Evolutionary conservation across 2,888 invertebrate genomes (phyloP).

Genomic region (Orchestes rusci): DNA sequence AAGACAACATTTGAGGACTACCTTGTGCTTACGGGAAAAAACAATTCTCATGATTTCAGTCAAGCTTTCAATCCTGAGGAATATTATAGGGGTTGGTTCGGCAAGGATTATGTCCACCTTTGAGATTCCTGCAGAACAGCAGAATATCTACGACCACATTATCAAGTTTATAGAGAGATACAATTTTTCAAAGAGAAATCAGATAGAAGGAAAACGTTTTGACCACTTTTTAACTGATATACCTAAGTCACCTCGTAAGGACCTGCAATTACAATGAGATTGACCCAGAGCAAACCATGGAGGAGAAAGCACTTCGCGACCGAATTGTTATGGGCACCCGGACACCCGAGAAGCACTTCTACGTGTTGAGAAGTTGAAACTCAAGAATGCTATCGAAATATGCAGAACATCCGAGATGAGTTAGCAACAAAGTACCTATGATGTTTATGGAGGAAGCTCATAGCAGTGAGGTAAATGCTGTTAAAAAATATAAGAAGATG

Average conservation of each 20-base stretch:
- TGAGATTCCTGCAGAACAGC: too few relatives aligned
- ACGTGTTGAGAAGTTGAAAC: conserved; percentile 24
- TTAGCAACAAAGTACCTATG: conserved; percentile 12
- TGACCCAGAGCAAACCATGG: not conserved
- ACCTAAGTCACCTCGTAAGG: conserved; percentile 17
- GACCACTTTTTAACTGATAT: too few relatives aligned
- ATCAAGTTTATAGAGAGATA: too few relatives aligned
- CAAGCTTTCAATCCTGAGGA: conserved; percentile 25
- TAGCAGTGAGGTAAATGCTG: too few relatives aligned
- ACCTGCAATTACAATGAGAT: not conserved
- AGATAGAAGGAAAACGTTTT: too few relatives aligned
- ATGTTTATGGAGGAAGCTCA: too few relatives aligned
- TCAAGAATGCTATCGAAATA: conserved; percentile 25
- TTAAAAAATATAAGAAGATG: too few relatives aligned
- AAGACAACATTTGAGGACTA: conserved; percentile 26
- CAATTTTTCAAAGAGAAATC: too few relatives aligned
- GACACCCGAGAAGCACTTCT: conserved; percentile 24
- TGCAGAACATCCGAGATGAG: conserved; percentile 29
- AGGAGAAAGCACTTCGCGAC: conserved; percentile 10
- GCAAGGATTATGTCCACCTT: conserved; percentile 24
- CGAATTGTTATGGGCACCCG: conserved; percentile 25
- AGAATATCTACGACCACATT: conserved; percentile 18
- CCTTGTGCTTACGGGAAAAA: conserved; percentile 25
- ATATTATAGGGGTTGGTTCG: conserved; percentile 19
- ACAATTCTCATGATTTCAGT: conserved; percentile 18